Conservation (phyloP, 2,113 vertebrate genomes). For the Equus przewalskii region DNA sequence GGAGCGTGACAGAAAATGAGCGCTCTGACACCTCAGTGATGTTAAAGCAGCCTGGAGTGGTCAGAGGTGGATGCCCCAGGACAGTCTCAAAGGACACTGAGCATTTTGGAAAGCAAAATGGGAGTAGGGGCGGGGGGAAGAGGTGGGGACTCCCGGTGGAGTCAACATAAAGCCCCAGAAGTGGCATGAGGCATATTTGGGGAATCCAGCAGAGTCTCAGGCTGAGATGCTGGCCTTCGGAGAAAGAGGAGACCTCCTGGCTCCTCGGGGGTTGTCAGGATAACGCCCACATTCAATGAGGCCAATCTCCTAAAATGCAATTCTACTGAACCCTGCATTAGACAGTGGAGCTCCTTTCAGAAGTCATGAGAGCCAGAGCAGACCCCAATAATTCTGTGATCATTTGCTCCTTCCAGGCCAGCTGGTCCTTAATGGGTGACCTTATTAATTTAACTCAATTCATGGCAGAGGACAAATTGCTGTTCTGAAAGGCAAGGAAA, state of each 20-base stretch:
- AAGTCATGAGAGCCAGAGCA: not conserved
- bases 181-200: fast-evolving
- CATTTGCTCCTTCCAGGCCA: not conserved
- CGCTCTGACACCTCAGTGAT: not conserved
- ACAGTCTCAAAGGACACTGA: not conserved
- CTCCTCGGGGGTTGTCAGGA: fast-evolving
- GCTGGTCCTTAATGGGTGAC: not conserved
- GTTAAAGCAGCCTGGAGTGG: not conserved
- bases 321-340: not conserved
- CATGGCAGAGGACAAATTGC: not conserved
- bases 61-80: not conserved
- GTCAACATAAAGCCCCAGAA: not conserved
- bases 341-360: not conserved
- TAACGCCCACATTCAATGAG: fast-evolving
- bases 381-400: not conserved
- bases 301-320: not conserved
- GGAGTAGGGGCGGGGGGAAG: not conserved
- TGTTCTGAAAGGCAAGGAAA: not conserved
- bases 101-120: not conserved
- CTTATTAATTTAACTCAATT: not conserved
- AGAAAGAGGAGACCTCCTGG: not conserved
- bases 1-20: not conserved
- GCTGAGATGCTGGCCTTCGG: fast-evolving
- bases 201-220: no score
- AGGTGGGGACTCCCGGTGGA: not conserved